Evolutionary conservation across 2,113 vertebrate species (phyloP).

Genomic region (Sterna hirundo): DNA sequence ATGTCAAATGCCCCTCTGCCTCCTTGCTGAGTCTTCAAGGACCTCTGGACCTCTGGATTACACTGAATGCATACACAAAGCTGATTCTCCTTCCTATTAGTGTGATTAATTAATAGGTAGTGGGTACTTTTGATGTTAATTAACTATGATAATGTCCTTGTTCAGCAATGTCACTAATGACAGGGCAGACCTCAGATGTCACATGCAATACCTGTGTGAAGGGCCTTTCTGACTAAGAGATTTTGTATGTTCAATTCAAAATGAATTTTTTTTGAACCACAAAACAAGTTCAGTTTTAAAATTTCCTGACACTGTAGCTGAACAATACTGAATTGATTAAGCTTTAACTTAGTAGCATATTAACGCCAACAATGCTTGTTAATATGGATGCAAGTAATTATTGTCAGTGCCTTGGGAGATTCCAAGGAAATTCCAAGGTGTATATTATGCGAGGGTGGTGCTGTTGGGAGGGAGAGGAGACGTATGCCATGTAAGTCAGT

Average conservation of each 20-base stretch:
- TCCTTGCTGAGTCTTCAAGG: not conserved
- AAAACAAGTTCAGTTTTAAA: not conserved
- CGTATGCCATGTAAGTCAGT: accelerated
- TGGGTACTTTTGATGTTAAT: not conserved
- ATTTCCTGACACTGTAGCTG: accelerated
- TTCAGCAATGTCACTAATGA: not conserved
- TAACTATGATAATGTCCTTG: not conserved
- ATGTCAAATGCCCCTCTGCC: not conserved
- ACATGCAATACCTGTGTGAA: not conserved
- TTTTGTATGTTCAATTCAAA: not conserved
- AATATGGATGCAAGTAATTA: not conserved
- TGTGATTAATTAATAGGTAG: not conserved
- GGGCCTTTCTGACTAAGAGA: not conserved
- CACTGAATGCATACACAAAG: not conserved
- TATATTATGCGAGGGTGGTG: not conserved
- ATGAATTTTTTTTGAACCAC: not conserved
- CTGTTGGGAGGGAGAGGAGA: not conserved
- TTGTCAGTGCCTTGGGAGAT: not conserved
- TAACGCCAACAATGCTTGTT: not conserved
- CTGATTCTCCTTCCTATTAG: not conserved
- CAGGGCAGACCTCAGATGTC: not conserved
- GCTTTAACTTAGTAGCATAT: not conserved
- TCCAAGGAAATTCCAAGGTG: not conserved
- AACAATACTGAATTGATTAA: not conserved
- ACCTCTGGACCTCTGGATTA: not conserved